Base-by-base conservation (phyloP, 1,140 invertebrate species). In the Zophobas atratus region DNA sequence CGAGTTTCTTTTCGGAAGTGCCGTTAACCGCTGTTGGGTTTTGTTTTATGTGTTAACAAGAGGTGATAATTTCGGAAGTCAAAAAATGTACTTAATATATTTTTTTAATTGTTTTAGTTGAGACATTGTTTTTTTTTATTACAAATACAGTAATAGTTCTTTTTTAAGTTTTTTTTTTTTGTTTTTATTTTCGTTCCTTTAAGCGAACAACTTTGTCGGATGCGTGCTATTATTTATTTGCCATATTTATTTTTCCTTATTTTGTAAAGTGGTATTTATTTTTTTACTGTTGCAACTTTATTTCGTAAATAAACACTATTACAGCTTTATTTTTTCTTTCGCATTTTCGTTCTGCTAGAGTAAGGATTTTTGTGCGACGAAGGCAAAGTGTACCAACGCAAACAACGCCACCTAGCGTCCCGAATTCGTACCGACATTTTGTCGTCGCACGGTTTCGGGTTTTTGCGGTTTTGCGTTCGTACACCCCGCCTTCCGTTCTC, bases 11-110 rank as follows among this genome's bases (percentile, higher is more conserved):
- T 38, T 72, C 41, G 70, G 41, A 72, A 56, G 38, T 38, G 70
- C 70, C 51, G 70, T 56, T 72, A 72, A 56, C 70, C n/a, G 38
- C 48, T 51, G n/a, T 72, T 33, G 49, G 51, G 70, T 72, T 72
- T 72, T 72, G 48, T 72, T 72, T 72, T 67, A 67, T 32, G 39
- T 67, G 60, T 67, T 67, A 67, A 67, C 38, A 67, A 67, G 38
- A 67, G 70, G 49, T 72, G 51, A 51, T 72, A 72, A 72, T 55
- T 72, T 72, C 38, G 51, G 46, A 55, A 72, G 51, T 72, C 51
- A 72, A 5, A 72, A 72, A 72, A 60, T 75, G 72, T 75, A 75
- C 72, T 75, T 75, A 75, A 75, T 56, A 53, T 75, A 60, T 75
- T 75, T 75, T 75, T 75, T 75, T 75, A 75, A 55, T 75, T 75